Base-by-base conservation (phyloP, 2,797 vertebrate genomes). In the Centropyge bicolor region DNA sequence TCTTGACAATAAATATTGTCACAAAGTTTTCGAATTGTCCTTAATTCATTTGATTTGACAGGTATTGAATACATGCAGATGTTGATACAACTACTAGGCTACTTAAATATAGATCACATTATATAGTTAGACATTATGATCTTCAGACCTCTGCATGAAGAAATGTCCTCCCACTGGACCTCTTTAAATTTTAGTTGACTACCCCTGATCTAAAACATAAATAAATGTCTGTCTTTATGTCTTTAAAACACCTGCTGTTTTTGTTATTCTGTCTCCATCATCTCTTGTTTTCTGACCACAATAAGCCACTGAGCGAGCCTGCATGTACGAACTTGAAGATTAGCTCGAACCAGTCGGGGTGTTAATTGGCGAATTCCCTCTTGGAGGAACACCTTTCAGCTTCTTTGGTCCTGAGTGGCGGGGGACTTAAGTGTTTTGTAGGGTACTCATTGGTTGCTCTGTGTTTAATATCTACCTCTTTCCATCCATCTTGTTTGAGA, bases 341-440 rank as follows among this genome's bases (percentile, higher is more conserved):
- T 19, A 38, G 24, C 49, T 72, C 17, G 40, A 45, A 64, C 59
- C 61, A 24, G 63, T 70, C 8, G 4, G 66, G 86, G 85, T 93
- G 88, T 91, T 92, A 93, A 93, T 90, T 92, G 87, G 81, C 31
- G 43, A 70, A 82, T 65, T 90, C 84, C 84, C 85, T 62, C 13
- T 65, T 61, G 84, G 70, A 73, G 51, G 38, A 82, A 81, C 77
- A 88, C 59, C 80, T 86, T 66, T 63, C 62, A 76, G 69, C 57
- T 63, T 76, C 46, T 55, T 52, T 65, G 63, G 63, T 74, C 38
- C 64, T 55, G 67, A 71, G 13, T 9, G 46, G 13, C 31, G 51
- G 41, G 40, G 17, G 22, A 55, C 62, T 51, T 48, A 59, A 10
- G 19, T 36, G 55, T 66, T 74, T 63, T 60, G 40, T 54, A 55